Evolutionary conservation across 1,140 invertebrate genomes (phyloP), one percentile per base, ranked within the genome.

Genomic region (Camponotus pennsylvanicus): DNA sequence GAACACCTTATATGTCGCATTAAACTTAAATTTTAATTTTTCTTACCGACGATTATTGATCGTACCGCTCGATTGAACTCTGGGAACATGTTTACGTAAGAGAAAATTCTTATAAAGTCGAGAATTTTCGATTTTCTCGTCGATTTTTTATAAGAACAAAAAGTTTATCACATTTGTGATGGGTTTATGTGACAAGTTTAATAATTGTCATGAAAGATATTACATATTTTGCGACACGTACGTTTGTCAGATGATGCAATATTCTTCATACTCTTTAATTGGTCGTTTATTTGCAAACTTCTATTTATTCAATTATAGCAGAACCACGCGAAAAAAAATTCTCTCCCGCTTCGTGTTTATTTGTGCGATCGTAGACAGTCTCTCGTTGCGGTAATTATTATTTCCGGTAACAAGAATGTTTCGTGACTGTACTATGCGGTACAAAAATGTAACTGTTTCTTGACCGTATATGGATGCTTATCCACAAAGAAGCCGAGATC

Each of bases 381-480:
- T 15, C 11, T 70, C 27, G 27, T 32, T 27, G 66, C 7, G 37
- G 27, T 42, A 80, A 70, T 71, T n/a, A 45, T 61, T 8, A 27
- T 83, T 63, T 73, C 34, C 40, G 21, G 40, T 82, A 79, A 80
- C 21, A 55, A 71, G 27, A 15, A 15, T 4, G 27, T 75, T 80
- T 61, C 40, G n/a, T 13, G 69, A 63, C 9, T 45, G 18, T 21
- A 32, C 55, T 55, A 7, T 40, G 32, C 21, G 52, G 42, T 75
- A 37, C 45, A 61, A 83, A 75, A 75, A 75, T 59, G 73, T 73
- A 83, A 83, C 55, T 73, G 55, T 83, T 61, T 27, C 55, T 83
- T 59, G 37, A 59, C 40, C 52, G 55, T 77, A 21, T 52, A 9
- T 34, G 32, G 4, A 55, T 42, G 13, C 15, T 21, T 63, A 55